A percentile compares a stretch with the other conserved stretches of the same genome.
Conservation (phyloP, 2,797 vertebrate species). For the Acipenser transmontanus region DNA sequence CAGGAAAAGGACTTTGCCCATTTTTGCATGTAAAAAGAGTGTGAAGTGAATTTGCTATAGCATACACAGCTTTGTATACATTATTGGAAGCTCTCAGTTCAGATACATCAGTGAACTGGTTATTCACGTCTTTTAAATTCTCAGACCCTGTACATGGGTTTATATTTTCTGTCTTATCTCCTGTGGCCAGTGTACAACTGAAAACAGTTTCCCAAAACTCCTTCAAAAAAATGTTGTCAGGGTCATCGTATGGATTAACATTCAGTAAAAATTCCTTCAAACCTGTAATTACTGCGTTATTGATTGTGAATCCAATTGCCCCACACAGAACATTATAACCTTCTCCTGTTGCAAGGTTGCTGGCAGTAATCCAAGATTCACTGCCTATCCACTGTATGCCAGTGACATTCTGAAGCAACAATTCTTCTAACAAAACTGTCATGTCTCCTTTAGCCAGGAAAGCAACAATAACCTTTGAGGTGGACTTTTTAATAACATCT, state of each 20-base stretch:
- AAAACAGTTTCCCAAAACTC: slow-evolving; percentile 1
- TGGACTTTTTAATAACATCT: neutral
- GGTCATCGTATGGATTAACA: neutral
- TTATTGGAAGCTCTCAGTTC: neutral
- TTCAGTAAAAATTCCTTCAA: slow-evolving; percentile 3
- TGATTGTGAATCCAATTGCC: neutral
- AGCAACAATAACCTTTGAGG: slow-evolving; percentile 5
- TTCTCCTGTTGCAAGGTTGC: neutral
- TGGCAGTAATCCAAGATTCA: slow-evolving; percentile 1
- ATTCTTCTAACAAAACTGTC: neutral
- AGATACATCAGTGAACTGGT: neutral
- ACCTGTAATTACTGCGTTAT: neutral
- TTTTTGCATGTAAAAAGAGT: neutral
- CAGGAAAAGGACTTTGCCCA: neutral
- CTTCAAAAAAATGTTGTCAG: slow-evolving; percentile 1
- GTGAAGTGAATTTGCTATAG: neutral
- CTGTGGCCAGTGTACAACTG: neutral
- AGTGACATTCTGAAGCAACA: slow-evolving; percentile 5
- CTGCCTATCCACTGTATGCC: slow-evolving; percentile 1
- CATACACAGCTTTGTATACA: slow-evolving; percentile 8
- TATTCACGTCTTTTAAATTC: neutral
- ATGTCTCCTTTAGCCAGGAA: neutral
- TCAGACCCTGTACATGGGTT: neutral
- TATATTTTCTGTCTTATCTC: neutral
- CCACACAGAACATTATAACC: neutral